These are phyloP conservation scores for Psix sp. DNA, from an alignment of 1,140 invertebrate genomes.

Conservation along the genomic window DNA sequence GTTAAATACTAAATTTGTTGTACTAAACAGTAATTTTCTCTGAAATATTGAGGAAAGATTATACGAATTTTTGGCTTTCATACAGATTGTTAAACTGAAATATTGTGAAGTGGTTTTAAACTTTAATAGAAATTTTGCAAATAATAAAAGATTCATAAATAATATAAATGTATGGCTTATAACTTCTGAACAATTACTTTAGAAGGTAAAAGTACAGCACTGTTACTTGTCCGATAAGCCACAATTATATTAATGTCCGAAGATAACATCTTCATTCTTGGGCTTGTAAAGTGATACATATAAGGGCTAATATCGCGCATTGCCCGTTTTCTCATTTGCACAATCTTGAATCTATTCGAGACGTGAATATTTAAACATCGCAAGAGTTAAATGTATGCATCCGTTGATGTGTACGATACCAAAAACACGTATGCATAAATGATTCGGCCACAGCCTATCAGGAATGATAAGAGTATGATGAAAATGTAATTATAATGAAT, in stretches of 20 bases:
- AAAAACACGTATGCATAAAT: constrained; percentile 54
- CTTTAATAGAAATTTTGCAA: too few relatives aligned
- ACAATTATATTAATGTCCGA: constrained; percentile 31
- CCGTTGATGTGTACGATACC: constrained; percentile 42
- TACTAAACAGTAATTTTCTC: too few relatives aligned
- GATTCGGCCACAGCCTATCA: constrained; percentile 49
- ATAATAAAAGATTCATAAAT: too few relatives aligned
- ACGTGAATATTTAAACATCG: constrained; percentile 36
- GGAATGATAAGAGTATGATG: constrained; percentile 50
- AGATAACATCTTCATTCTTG: constrained; percentile 41
- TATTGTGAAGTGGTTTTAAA: too few relatives aligned
- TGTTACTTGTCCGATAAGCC: constrained; percentile 14
- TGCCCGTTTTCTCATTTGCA: constrained; percentile 19
- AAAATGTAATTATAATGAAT: constrained; percentile 58
- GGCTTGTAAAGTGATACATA: constrained; percentile 46
- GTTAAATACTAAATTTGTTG: too few relatives aligned
- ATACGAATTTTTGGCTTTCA: too few relatives aligned
- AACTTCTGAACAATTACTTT: too few relatives aligned
- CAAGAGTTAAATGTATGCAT: constrained; percentile 35
- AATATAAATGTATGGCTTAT: too few relatives aligned
- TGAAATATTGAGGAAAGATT: too few relatives aligned
- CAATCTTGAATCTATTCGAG: constrained; percentile 41
- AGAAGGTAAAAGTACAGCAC: too few relatives aligned
- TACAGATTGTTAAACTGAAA: too few relatives aligned
- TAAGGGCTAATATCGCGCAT: constrained; percentile 34